These are phyloP conservation scores for Psix sp. DNA, from an alignment of 1,140 invertebrate genomes.

Conservation along the genomic window DNA sequence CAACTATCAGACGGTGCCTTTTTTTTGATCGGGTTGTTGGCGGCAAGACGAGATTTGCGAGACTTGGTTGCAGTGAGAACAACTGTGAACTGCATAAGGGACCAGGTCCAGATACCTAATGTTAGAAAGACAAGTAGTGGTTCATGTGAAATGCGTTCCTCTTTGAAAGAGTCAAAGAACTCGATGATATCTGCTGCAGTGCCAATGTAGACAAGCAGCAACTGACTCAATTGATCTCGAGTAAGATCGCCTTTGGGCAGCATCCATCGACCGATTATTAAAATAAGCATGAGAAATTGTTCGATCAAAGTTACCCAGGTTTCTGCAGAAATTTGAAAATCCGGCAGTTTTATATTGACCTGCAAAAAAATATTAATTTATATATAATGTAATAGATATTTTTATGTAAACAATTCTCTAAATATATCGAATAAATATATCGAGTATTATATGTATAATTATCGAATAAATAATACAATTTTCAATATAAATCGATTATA, in stretches of 20 bases:
- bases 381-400: slow-evolving; percentile 10
- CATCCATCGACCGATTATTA: slow-evolving; percentile 93
- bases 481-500: no score
- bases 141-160: slow-evolving; percentile 86
- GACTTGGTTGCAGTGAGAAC: slow-evolving; percentile 92
- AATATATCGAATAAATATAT: no score
- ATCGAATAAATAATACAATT: no score
- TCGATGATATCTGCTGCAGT: slow-evolving; percentile 97
- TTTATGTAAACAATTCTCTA: no score
- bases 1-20: slow-evolving; percentile 80
- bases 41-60: slow-evolving; percentile 82
- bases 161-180: slow-evolving; percentile 96
- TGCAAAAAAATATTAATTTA: slow-evolving; percentile 39
- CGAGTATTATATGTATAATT: no score
- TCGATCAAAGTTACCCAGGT: slow-evolving; percentile 92
- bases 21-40: slow-evolving; percentile 73
- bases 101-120: slow-evolving; percentile 92
- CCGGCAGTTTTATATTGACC: slow-evolving; percentile 79
- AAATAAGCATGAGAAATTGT: slow-evolving; percentile 91
- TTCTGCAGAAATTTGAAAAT: slow-evolving; percentile 83
- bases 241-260: slow-evolving; percentile 93
- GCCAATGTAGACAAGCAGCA: slow-evolving; percentile 90
- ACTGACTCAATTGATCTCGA: slow-evolving; percentile 92
- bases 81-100: slow-evolving; percentile 92
- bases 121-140: slow-evolving; percentile 86